Evolutionary conservation across 2,113 vertebrate species (phyloP), one percentile per base, ranked within the genome.

Genomic region (Scomber colias): DNA sequence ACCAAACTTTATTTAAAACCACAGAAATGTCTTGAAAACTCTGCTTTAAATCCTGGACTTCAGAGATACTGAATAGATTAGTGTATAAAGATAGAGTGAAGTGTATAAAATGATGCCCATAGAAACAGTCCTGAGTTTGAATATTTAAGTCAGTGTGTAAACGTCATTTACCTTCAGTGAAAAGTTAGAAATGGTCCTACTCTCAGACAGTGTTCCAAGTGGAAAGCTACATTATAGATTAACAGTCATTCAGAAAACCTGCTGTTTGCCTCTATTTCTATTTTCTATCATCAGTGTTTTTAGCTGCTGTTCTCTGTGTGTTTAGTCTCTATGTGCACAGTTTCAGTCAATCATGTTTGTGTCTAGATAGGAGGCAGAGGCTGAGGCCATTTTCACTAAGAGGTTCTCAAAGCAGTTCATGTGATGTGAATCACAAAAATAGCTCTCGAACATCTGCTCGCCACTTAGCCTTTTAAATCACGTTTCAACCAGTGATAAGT

Each of bases 381-480:
- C 50, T 31, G 64, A 73, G 62, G 31, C 69, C 30, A 57, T 81
- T 85, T 73, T 82, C 78, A 78, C 66, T 24, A 50, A 82, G 71
- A 79, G 60, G n/a, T 80, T 79, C 61, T 71, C 7, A 67, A 79
- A 71, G 35, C 59, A 13, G 65, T 84, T 86, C 62, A 30, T 77
- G 31, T 68, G 75, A 77, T 85, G 49, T 4, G 68, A 56, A 30
- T 59, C 56, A 19, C 66, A 81, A 66, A 83, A 74, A 85, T 64
- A 75, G 54, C 46, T 64, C 44, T 11, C n/a, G 16, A 75, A 61
- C 57, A 86, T 89, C 79, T 86, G 46, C 70, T 90, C 54, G 62
- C 16, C 50, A 30, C 35, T 65, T 71, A 65, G 19, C 53, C 59
- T 49, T 72, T 72, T 66, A 82, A 80, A 86, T 69, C 31, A 71